These are phyloP conservation scores for Clarias pachynema DNA, from an alignment of 2,797 vertebrate genomes.

Conservation along the genomic window DNA sequence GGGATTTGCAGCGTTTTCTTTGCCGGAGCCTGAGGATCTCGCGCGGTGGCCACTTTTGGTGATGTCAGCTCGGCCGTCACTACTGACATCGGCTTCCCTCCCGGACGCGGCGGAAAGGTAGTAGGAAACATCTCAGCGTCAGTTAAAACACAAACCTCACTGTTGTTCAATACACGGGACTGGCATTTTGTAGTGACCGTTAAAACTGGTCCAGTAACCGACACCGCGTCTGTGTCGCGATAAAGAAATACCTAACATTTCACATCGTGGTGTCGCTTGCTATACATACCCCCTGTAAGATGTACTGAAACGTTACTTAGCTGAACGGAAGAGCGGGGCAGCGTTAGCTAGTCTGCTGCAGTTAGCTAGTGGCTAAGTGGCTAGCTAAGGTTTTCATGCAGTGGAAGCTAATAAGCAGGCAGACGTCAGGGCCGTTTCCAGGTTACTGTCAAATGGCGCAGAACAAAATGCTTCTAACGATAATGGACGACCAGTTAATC, in stretches of 20 bases:
- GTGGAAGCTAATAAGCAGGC: conserved; percentile 50
- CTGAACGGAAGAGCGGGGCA: conserved; percentile 36
- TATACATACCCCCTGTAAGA: conserved; percentile 4
- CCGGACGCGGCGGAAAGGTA: conserved; percentile 68
- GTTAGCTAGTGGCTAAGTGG: conserved; percentile 54
- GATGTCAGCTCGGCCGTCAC: conserved; percentile 76
- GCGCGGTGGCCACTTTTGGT: conserved; percentile 69
- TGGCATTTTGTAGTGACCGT: background rate
- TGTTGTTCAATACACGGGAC: background rate
- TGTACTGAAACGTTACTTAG: conserved; percentile 26
- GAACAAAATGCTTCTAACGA: background rate
- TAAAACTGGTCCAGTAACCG: background rate
- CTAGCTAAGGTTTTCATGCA: conserved; percentile 37
- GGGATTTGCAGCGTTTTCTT: background rate
- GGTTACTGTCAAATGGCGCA: conserved; percentile 41
- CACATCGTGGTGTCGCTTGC: background rate
- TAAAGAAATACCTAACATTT: background rate
- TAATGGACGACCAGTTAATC: background rate
- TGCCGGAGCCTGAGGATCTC: conserved; percentile 60
- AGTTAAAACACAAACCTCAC: conserved; percentile 10
- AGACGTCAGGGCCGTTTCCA: conserved; percentile 47
- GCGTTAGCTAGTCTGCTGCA: conserved; percentile 39
- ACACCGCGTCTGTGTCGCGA: background rate
- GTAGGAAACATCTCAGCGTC: conserved; percentile 64
- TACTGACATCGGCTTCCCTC: conserved; percentile 78